Conservation (phyloP, 2,888 invertebrate genomes). For the Dendrolimus pini region DNA sequence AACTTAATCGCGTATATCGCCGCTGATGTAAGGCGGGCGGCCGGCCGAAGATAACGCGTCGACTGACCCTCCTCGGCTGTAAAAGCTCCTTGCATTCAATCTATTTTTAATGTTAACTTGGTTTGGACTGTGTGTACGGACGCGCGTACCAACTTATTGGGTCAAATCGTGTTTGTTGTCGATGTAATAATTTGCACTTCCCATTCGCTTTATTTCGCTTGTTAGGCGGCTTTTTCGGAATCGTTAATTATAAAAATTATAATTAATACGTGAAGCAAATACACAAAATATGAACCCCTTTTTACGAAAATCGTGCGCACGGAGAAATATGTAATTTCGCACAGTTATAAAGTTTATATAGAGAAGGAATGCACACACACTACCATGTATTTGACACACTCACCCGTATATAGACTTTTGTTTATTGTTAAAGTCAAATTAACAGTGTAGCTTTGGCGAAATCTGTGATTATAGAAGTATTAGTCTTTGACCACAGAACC, state of each 20-base stretch:
- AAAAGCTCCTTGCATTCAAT: conserved; percentile 67
- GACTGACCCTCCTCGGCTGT: conserved; percentile 36
- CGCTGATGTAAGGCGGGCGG: conserved; percentile 18
- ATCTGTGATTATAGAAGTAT: too few species aligned
- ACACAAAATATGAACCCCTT: too few species aligned
- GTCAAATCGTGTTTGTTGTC: conserved; percentile 14
- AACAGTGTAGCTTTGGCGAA: too few species aligned
- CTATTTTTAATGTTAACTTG: conserved; percentile 73
- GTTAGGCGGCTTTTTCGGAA: background rate
- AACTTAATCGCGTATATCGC: background rate
- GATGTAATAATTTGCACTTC: conserved; percentile 13
- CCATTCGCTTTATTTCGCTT: background rate
- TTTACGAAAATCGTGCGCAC: too few species aligned
- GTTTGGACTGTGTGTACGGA: conserved; percentile 6
- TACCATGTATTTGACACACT: too few species aligned
- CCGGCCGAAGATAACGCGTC: conserved; percentile 48
- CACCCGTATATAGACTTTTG: too few species aligned
- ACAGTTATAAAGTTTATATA: too few species aligned
- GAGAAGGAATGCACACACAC: too few species aligned
- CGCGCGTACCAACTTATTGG: conserved; percentile 9
- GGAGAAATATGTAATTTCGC: too few species aligned
- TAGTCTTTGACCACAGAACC: too few species aligned
- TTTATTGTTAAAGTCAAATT: too few species aligned
- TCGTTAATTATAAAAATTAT: too few species aligned
- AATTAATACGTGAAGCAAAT: background rate